phyloP scores from a whole-genome alignment of 1,140 invertebrate genomes.

The Gonioctena quinquepunctata region DNA sequence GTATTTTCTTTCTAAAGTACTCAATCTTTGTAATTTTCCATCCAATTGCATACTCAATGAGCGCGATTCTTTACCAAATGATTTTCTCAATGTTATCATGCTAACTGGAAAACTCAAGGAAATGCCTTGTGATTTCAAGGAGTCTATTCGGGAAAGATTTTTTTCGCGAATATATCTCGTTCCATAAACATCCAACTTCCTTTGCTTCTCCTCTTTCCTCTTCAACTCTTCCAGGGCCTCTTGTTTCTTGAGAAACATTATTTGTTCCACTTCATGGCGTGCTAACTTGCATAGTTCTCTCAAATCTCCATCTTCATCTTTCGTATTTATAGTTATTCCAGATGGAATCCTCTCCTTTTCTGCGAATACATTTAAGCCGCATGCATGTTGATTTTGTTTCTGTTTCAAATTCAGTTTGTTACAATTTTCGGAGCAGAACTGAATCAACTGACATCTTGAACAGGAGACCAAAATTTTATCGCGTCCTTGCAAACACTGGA shows the following conservation, averaged over 20 bases:
- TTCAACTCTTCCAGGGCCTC: not conserved
- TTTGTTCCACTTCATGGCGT: not conserved
- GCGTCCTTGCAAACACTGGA: slow-evolving; percentile 36
- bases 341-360: not conserved
- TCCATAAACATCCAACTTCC: slow-evolving; percentile 22
- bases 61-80: not conserved
- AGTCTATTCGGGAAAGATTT: not conserved
- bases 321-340: too few relatives aligned
- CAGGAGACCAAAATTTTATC: slow-evolving; percentile 34
- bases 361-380: not conserved
- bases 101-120: not conserved
- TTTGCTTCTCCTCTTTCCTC: slow-evolving; percentile 12
- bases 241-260: not conserved
- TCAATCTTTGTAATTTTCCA: not conserved
- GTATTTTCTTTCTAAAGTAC: not conserved
- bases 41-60: not conserved
- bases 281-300: not conserved
- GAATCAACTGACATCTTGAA: slow-evolving; percentile 39
- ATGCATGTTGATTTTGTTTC: slow-evolving; percentile 27
- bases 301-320: not conserved
- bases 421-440: slow-evolving; percentile 45
- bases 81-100: not conserved
- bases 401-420: slow-evolving; percentile 36
- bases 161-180: slow-evolving; percentile 16
- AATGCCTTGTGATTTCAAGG: not conserved